Evolutionary conservation across 2,797 vertebrate species (phyloP).

Genomic region (Brachymystax lenok): DNA sequence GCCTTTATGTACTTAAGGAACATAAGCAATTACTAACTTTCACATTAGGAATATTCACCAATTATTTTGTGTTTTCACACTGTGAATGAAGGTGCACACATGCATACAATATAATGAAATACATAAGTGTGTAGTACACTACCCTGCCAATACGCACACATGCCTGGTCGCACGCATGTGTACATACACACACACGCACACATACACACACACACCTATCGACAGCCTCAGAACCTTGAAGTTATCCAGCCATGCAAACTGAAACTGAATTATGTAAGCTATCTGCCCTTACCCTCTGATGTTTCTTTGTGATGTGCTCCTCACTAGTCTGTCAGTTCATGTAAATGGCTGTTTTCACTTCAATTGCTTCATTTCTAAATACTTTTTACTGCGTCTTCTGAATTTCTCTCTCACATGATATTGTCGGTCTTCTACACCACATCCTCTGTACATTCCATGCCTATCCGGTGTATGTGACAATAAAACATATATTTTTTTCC

Average conservation of each 20-base stretch:
- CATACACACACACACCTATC: slow-evolving; percentile 1
- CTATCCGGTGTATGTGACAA: too few relatives aligned
- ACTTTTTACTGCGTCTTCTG: not conserved
- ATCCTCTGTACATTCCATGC: not conserved
- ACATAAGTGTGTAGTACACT: not conserved
- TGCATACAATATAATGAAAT: not conserved
- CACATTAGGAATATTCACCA: not conserved
- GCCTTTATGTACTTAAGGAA: not conserved
- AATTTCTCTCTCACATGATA: too few relatives aligned
- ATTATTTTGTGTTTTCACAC: not conserved
- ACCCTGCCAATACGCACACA: slow-evolving; percentile 11
- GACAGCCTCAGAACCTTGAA: slow-evolving; percentile 4
- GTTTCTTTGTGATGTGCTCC: not conserved
- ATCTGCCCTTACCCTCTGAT: not conserved
- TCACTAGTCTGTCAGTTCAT: slow-evolving; percentile 2
- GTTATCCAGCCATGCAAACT: slow-evolving; percentile 6
- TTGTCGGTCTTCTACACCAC: not conserved
- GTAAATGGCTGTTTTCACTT: slow-evolving; percentile 12
- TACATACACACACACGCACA: not conserved
- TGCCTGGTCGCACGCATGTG: not conserved
- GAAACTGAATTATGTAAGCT: slow-evolving; percentile 8
- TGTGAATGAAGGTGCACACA: not conserved
- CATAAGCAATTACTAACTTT: not conserved
- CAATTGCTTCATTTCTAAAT: not conserved
- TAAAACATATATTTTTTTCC: too few relatives aligned